phyloP scores from a whole-genome alignment of 1,140 invertebrate species.

The Nautilus pompilius region DNA sequence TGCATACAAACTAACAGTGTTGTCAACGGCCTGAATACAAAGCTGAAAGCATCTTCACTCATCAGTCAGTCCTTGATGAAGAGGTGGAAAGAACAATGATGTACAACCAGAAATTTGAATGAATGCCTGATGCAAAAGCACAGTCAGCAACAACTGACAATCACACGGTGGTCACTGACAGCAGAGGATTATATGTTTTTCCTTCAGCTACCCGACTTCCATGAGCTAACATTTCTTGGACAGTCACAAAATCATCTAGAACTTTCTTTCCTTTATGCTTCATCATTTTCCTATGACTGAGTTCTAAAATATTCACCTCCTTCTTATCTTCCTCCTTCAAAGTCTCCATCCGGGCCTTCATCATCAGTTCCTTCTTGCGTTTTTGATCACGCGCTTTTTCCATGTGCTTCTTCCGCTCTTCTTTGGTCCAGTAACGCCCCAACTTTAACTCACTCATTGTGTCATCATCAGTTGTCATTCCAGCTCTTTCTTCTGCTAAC shows the following conservation, averaged over 20 bases:
- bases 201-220: slow-evolving; percentile 48
- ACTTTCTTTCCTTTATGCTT: slow-evolving; percentile 55
- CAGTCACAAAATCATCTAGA: slow-evolving; percentile 59
- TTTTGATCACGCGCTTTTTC: slow-evolving; percentile 69
- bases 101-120: no score
- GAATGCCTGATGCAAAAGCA: no score
- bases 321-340: slow-evolving; percentile 51
- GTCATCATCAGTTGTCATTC: slow-evolving; percentile 78
- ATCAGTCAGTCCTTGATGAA: no score
- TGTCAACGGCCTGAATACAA: no score
- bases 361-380: slow-evolving; percentile 45
- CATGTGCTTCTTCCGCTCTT: slow-evolving; percentile 73
- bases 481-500: slow-evolving; percentile 68
- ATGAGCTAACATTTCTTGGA: slow-evolving; percentile 59
- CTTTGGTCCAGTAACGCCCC: slow-evolving; percentile 77
- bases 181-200: slow-evolving; percentile 47
- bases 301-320: slow-evolving; percentile 54
- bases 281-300: slow-evolving; percentile 59
- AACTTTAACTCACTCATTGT: slow-evolving; percentile 77
- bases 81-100: no score
- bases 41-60: no score
- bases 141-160: no score
- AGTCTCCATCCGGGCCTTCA: slow-evolving; percentile 51
- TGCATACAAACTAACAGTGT: no score
- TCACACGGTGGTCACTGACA: slow-evolving; percentile 55